Conservation (phyloP, 2,888 invertebrate genomes). For the Candidula unifasciata region DNA sequence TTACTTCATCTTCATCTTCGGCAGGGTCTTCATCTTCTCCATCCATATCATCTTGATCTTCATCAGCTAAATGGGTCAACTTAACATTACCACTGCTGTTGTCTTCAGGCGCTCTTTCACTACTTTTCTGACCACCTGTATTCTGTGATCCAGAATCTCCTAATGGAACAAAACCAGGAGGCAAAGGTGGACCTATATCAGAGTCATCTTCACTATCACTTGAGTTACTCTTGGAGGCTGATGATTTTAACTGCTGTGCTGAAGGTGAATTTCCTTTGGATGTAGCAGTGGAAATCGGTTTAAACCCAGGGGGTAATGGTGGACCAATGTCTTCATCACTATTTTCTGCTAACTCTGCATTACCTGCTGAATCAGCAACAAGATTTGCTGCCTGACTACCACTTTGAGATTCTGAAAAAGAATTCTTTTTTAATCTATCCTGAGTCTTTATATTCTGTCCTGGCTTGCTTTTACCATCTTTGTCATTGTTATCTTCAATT, state of each 20-base stretch:
- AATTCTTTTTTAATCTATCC: no score
- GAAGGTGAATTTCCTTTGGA: background rate
- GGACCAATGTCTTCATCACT: no score
- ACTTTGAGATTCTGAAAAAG: no score
- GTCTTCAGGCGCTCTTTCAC: no score
- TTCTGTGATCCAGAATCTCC: slow-evolving; percentile 16
- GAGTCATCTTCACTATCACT: slow-evolving; percentile 73
- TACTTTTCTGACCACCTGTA: background rate
- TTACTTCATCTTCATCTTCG: slow-evolving; percentile 39
- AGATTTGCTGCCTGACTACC: no score
- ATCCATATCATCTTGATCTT: slow-evolving; percentile 58
- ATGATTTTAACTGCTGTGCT: slow-evolving; percentile 28
- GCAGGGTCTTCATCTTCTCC: slow-evolving; percentile 58
- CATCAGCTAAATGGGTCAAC: slow-evolving; percentile 49
- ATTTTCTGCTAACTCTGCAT: no score
- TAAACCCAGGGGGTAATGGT: no score
- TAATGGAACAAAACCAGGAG: slow-evolving; percentile 47
- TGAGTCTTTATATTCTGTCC: no score
- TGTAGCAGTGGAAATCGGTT: background rate
- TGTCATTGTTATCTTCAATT: background rate
- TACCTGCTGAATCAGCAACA: no score
- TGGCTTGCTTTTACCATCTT: background rate
- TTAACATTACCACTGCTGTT: no score
- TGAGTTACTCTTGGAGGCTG: slow-evolving; percentile 70
- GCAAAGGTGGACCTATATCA: slow-evolving; percentile 65